Base-by-base conservation (phyloP, 1,140 invertebrate genomes). In the Neodiprion virginianus region DNA sequence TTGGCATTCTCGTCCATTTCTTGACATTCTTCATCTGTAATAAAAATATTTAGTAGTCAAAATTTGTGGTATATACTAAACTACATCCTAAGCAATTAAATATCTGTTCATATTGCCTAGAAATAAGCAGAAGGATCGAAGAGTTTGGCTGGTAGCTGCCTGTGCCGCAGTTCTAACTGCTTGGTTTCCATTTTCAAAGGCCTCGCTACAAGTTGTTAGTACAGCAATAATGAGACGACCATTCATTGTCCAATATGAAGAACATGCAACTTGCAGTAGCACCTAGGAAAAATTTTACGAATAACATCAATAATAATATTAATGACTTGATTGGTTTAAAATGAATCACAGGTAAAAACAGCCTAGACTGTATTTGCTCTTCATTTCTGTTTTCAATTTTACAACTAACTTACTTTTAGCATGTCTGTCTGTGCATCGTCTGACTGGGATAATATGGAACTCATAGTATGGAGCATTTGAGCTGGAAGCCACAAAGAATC, bases 401-500 rank as follows among this genome's bases (percentile, higher is more conserved):
- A 2, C 5, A 5, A 40, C 28, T 40, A 40, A 61, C 76, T 81
- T 82, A 93, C 93, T 86, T 93, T 93, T 50, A 93, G 87, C 84
- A 94, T 92, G 78, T 94, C 94, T 70, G 94, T 92, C 85, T 94
- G 94, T 3, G 91, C 91, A 73, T 95, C 93, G 84, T 95, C 95
- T 3, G 92, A 92, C 76, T 95, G 92, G 0, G 91, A 90, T 17
- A 92, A 90, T 78, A 97, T 94, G 1, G 94, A 94, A 67, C 93
- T 92, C 72, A 97, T 95, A 11, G 96, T 92, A 66, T 94, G 93
- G 67, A 98, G 88, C 65, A 98, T 90, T 87, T 98, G 96, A 2
- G 96, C 95, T 11, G 96, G 95, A 77, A 97, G 88, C 96, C 96
- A 97, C 53, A 96, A 88, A 1, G 95, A 96, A 87, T 97, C 96